Percentiles rank a stretch among this genome's conserved stretches.
Conservation (phyloP, 1,140 invertebrate species). For the Pseudachorutes palmiensis region DNA sequence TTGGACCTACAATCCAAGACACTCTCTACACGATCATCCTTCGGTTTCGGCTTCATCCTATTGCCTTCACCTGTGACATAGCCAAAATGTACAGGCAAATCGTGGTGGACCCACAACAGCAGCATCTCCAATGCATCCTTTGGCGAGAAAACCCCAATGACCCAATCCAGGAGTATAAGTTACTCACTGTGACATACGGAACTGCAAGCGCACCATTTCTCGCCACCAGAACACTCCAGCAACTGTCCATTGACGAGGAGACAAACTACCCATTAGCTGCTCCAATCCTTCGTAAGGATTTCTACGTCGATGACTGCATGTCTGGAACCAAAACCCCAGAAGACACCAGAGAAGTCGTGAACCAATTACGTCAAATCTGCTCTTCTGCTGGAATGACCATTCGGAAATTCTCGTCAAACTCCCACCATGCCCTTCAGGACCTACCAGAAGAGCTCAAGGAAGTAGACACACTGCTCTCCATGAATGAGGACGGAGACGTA, state of each 20-base stretch:
- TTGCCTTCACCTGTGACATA: slow-evolving; percentile 37
- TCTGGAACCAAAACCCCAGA: slow-evolving; percentile 4
- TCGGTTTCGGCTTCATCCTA: slow-evolving; percentile 28
- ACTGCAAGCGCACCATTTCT: slow-evolving; percentile 40
- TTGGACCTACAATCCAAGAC: slow-evolving; percentile 40
- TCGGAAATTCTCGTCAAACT: slow-evolving; percentile 32
- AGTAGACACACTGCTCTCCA: not conserved
- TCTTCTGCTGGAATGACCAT: not conserved
- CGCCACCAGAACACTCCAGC: slow-evolving; percentile 40
- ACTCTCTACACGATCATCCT: slow-evolving; percentile 28
- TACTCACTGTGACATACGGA: slow-evolving; percentile 42
- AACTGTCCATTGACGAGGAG: slow-evolving; percentile 35
- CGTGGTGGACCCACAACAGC: slow-evolving; percentile 8
- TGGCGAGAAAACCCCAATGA: slow-evolving; percentile 39
- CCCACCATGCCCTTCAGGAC: not conserved
- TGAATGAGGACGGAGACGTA: not conserved
- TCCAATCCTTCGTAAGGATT: not conserved
- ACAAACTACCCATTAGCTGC: not conserved
- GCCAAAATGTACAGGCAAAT: slow-evolving; percentile 39
- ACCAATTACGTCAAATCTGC: slow-evolving; percentile 18
- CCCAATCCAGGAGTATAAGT: slow-evolving; percentile 31
- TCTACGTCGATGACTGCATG: slow-evolving; percentile 17
- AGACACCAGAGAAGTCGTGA: slow-evolving; percentile 28
- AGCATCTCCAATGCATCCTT: slow-evolving; percentile 41
- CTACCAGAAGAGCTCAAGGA: slow-evolving; percentile 17